Conservation (phyloP, 2,888 invertebrate species). For the Synanthedon vespiformis region DNA sequence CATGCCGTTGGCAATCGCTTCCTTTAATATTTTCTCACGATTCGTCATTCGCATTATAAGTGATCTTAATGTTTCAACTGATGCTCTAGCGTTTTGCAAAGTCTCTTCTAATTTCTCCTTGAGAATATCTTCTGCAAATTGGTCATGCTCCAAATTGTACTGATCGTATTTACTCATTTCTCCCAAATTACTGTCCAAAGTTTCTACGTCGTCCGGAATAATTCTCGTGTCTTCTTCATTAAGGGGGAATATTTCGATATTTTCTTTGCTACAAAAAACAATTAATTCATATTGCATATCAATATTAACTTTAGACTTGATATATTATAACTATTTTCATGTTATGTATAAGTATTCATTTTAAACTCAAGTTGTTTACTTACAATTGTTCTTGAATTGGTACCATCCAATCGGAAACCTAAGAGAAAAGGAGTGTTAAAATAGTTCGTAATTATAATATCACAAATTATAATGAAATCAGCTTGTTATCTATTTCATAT, state of each 20-base stretch:
- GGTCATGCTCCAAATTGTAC: too few species aligned
- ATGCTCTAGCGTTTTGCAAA: conserved; percentile 26
- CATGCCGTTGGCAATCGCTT: conserved; percentile 47
- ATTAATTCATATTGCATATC: too few species aligned
- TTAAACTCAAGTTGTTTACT: conserved; percentile 18
- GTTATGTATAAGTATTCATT: conserved; percentile 1
- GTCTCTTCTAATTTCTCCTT: conserved; percentile 30
- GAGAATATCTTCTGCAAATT: conserved; percentile 7
- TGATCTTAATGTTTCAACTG: conserved; percentile 28
- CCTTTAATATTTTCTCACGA: conserved; percentile 36
- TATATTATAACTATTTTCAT: not conserved
- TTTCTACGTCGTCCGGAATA: conserved; percentile 3
- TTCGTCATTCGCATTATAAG: conserved; percentile 28
- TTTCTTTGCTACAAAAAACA: too few species aligned
- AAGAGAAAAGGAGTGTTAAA: not conserved
- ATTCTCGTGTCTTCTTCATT: conserved; percentile 17
- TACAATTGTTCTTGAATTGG: conserved; percentile 44
- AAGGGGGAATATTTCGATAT: conserved; percentile 2
- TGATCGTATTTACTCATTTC: too few species aligned
- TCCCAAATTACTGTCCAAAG: too few species aligned
- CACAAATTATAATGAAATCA: too few species aligned
- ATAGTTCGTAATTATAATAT: not conserved
- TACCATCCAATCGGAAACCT: conserved; percentile 41
- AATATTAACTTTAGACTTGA: too few species aligned
- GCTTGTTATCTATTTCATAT: too few species aligned